A percentile compares a stretch with the other conserved stretches of the same genome.
Evolutionary conservation across 2,888 invertebrate species (phyloP).

Genomic region (Dorcus parallelipipedus): DNA sequence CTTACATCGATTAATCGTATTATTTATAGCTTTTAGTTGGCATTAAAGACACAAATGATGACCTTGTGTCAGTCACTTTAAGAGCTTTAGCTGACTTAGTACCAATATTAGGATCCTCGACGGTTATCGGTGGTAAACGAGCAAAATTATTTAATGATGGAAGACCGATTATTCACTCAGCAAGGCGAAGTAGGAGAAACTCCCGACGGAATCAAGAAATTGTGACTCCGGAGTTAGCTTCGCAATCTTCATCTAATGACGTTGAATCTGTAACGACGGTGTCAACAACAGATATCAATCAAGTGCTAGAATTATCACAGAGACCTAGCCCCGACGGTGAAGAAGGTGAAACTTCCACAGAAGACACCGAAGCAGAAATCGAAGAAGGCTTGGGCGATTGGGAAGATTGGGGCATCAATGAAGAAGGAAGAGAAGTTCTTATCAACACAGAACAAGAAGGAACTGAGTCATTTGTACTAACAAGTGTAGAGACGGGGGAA

Average conservation of each 20-base stretch:
- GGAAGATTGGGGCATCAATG: conserved; percentile 74
- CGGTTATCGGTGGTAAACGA: conserved; percentile 80
- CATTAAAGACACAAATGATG: conserved; percentile 82
- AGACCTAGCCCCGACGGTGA: conserved; percentile 81
- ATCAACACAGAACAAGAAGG: conserved; percentile 48
- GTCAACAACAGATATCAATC: not conserved
- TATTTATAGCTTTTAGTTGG: conserved; percentile 59
- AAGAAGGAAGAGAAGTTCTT: conserved; percentile 22
- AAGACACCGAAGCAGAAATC: conserved; percentile 42
- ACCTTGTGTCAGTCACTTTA: conserved; percentile 76
- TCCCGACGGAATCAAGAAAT: conserved; percentile 5
- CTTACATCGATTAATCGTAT: not conserved
- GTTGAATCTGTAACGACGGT: no score
- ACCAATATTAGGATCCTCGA: conserved; percentile 78
- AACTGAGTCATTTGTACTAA: conserved; percentile 33
- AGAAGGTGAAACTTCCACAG: conserved; percentile 60
- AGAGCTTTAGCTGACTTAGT: conserved; percentile 80
- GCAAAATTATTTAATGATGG: conserved; percentile 83
- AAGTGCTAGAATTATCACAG: conserved; percentile 58
- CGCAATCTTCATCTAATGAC: no score
- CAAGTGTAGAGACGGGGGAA: no score
- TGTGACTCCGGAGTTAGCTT: no score
- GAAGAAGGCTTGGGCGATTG: conserved; percentile 68
- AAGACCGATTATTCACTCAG: conserved; percentile 56
- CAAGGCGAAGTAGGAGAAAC: conserved; percentile 2